Conservation (phyloP, 2,113 vertebrate genomes). For the Chaetodon trifascialis region DNA sequence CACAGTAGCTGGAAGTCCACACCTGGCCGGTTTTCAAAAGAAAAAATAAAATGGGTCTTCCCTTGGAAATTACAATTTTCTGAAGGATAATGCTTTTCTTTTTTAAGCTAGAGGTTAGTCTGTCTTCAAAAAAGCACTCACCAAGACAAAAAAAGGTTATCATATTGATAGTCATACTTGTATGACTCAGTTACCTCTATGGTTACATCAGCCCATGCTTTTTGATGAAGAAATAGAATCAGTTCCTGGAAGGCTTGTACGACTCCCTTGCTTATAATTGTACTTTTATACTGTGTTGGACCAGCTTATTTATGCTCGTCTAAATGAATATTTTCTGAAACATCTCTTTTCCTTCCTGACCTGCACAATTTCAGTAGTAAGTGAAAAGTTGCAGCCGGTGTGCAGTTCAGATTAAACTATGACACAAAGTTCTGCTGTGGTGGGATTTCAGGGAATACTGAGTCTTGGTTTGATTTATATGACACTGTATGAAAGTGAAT, state of each 20-base stretch:
- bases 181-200: too few species aligned
- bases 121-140: neutral
- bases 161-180: neutral
- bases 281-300: neutral
- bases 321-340: neutral
- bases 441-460: slow-evolving; percentile 41
- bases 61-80: neutral
- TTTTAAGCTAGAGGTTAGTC: neutral
- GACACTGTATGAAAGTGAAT: slow-evolving; percentile 14
- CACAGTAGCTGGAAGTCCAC: neutral
- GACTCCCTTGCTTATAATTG: neutral
- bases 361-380: neutral
- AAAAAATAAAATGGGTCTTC: neutral
- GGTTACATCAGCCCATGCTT: neutral
- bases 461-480: slow-evolving; percentile 33
- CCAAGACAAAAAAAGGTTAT: neutral
- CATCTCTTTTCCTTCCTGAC: slow-evolving; percentile 15
- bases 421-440: slow-evolving; percentile 14
- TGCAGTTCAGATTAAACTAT: slow-evolving; percentile 19
- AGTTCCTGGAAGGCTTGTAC: neutral
- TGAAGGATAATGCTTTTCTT: neutral
- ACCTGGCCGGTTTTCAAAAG: neutral
- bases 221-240: neutral
- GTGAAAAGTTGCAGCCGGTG: slow-evolving; percentile 22
- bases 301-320: neutral